A percentile compares a stretch with the other conserved stretches of the same genome.
These are phyloP conservation scores for Egretta garzetta DNA, from an alignment of 2,113 vertebrate genomes.

Conservation along the genomic window DNA sequence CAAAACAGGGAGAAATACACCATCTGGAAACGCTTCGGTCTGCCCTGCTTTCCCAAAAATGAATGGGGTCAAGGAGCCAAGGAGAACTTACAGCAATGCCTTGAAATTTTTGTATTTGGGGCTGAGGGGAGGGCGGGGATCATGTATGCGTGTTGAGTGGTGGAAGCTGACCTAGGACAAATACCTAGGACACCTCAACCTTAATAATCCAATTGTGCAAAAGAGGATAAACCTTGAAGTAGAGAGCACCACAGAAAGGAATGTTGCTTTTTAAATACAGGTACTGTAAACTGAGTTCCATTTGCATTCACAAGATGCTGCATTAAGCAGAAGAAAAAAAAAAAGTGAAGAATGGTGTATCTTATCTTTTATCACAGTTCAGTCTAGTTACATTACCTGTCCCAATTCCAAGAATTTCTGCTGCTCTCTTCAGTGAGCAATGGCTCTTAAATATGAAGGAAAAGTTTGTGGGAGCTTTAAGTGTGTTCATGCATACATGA, in stretches of 20 bases:
- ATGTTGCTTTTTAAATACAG: background rate
- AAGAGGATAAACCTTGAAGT: background rate
- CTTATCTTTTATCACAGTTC: slow-evolving; percentile 78
- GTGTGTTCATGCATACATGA: background rate
- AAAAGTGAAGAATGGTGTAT: background rate
- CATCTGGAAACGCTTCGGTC: background rate
- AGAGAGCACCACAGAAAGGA: background rate
- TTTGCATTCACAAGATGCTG: background rate
- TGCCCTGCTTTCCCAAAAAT: background rate
- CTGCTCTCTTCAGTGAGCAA: slow-evolving; percentile 76
- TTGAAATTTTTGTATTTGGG: background rate
- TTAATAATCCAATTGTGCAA: background rate
- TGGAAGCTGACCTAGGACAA: background rate
- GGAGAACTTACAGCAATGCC: background rate
- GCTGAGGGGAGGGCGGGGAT: too few species aligned
- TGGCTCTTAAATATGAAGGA: slow-evolving; percentile 64
- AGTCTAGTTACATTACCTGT: slow-evolving; percentile 72
- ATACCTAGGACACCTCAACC: background rate
- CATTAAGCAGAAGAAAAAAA: background rate
- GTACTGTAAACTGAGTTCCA: background rate
- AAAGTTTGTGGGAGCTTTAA: background rate
- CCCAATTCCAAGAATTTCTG: slow-evolving; percentile 69
- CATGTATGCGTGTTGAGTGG: background rate
- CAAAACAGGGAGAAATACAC: background rate
- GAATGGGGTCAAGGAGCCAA: background rate